A percentile compares a stretch with the other conserved stretches of the same genome.
Evolutionary conservation across 2,113 vertebrate species (phyloP).

Genomic region (Nothocercus julius): DNA sequence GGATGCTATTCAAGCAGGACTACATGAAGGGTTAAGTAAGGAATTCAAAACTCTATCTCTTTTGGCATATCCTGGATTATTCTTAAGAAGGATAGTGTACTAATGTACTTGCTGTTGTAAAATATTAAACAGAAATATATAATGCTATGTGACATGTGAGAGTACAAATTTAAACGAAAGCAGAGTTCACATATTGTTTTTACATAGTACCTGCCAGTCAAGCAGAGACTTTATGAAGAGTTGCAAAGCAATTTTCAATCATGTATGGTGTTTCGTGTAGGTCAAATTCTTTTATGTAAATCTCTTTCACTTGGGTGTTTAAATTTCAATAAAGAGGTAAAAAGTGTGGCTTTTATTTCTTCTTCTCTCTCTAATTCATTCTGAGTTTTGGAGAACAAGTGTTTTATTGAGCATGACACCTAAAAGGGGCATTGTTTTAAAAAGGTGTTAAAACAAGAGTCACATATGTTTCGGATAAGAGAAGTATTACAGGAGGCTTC

Average conservation of each 20-base stretch:
- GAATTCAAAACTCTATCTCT: neutral
- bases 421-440: conserved; percentile 68
- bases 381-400: conserved; percentile 67
- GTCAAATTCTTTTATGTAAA: conserved; percentile 80
- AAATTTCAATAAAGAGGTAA: conserved; percentile 78
- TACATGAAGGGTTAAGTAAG: conserved; percentile 34
- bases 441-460: conserved; percentile 63
- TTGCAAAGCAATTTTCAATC: conserved; percentile 75
- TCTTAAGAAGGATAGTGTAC: conserved; percentile 11
- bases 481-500: neutral
- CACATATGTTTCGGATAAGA: conserved; percentile 62
- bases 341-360: conserved; percentile 70
- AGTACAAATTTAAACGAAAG: conserved; percentile 73
- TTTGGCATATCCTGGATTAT: conserved; percentile 10
- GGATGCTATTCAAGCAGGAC: neutral
- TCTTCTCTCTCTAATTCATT: conserved; percentile 67
- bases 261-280: conserved; percentile 65
- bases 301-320: conserved; percentile 75
- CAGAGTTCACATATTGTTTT: conserved; percentile 73
- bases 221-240: conserved; percentile 71
- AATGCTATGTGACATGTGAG: conserved; percentile 47
- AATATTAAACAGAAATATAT: conserved; percentile 67
- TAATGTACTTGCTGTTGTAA: conserved; percentile 54
- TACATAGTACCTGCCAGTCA: conserved; percentile 74
- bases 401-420: conserved; percentile 71